Evolutionary conservation across 2,113 vertebrate species (phyloP).

Genomic region (human (Homo sapiens)): DNA sequence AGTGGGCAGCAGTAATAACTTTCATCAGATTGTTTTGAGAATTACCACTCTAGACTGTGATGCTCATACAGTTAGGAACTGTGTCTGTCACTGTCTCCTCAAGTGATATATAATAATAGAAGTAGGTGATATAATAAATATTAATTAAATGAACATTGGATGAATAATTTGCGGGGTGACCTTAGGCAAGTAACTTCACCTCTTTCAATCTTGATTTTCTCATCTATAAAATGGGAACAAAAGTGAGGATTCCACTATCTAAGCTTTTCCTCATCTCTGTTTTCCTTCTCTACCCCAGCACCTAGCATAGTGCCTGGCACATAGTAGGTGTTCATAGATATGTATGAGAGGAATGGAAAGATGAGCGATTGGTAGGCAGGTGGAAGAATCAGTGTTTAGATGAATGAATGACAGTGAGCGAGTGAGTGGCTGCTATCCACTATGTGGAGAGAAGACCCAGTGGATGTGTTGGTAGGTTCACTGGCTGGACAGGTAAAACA

Average conservation of each 20-base stretch:
- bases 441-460: not conserved
- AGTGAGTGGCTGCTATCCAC: not conserved
- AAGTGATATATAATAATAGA: not conserved
- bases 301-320: not conserved
- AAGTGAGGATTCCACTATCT: not conserved
- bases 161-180: not conserved
- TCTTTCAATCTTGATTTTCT: not conserved
- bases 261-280: not conserved
- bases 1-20: not conserved
- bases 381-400: not conserved
- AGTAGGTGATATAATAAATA: not conserved
- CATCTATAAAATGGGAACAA: not conserved
- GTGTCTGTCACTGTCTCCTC: not conserved
- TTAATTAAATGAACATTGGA: not conserved
- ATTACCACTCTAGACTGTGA: not conserved
- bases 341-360: not conserved
- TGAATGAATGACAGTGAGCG: not conserved
- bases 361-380: not conserved
- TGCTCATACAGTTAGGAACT: not conserved
- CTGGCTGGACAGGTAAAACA: not conserved
- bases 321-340: not conserved
- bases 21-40: not conserved
- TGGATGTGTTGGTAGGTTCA: not conserved
- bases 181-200: not conserved
- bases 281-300: not conserved